Evolutionary conservation across 2,888 invertebrate species (phyloP).

Genomic region (Oscheius sp.): DNA sequence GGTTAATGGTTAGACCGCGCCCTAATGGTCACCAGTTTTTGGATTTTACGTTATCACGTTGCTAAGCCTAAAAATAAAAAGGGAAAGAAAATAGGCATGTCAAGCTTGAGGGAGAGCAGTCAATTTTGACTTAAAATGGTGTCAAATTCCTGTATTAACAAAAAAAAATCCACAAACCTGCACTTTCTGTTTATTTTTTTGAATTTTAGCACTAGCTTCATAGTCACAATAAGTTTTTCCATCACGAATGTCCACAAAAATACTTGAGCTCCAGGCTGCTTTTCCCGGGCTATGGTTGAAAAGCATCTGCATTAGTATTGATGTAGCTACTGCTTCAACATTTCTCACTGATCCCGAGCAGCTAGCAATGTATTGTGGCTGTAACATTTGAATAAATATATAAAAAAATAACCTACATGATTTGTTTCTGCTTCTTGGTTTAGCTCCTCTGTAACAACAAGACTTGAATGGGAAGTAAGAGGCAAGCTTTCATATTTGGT

Average conservation of each 20-base stretch:
- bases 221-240: conserved; percentile 1
- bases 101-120: no score
- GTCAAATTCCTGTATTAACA: no score
- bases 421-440: not conserved
- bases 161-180: no score
- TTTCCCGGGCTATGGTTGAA: not conserved
- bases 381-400: not conserved
- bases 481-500: not conserved
- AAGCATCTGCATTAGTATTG: not conserved
- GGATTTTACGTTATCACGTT: no score
- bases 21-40: no score
- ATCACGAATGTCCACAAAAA: not conserved
- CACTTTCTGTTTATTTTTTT: no score
- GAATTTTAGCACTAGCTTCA: no score
- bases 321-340: not conserved
- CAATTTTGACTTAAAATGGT: no score
- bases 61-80: no score
- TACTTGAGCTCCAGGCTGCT: not conserved
- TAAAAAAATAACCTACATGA: not conserved
- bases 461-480: not conserved
- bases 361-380: not conserved
- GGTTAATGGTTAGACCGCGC: no score
- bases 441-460: not conserved
- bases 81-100: no score
- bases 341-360: conserved; percentile 10